phyloP scores from a whole-genome alignment of 2,797 vertebrate species.

The Hipposideros larvatus region DNA sequence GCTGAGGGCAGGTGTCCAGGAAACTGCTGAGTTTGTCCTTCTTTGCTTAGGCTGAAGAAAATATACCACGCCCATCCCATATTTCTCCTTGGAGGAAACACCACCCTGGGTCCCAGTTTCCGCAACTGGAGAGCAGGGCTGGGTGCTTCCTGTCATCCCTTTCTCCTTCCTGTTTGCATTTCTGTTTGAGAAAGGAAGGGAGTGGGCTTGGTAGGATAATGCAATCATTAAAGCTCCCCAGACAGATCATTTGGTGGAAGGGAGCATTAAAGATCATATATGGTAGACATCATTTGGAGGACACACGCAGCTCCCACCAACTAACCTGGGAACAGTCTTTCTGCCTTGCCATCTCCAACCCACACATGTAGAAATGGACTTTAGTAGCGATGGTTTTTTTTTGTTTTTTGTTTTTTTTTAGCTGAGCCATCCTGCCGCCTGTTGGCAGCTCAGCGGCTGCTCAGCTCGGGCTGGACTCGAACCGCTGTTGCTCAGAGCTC shows the following conservation, averaged over 20 bases:
- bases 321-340: background rate
- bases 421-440: no score
- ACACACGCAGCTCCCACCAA: accelerated
- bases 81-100: conserved; percentile 39
- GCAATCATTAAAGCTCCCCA: background rate
- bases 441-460: no score
- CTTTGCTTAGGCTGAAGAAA: conserved; percentile 1
- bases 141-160: background rate
- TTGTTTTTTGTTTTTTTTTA: no score
- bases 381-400: background rate
- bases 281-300: background rate
- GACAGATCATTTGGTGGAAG: background rate
- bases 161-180: background rate
- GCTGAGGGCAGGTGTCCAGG: conserved; percentile 7
- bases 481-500: no score
- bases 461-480: no score
- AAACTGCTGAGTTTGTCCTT: conserved; percentile 37
- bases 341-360: background rate
- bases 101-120: background rate
- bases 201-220: background rate
- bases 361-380: background rate
- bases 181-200: background rate
- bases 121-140: background rate
- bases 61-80: background rate
- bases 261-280: background rate